phyloP scores from a whole-genome alignment of 2,888 invertebrate species.

The Microplitis deprimator region DNA sequence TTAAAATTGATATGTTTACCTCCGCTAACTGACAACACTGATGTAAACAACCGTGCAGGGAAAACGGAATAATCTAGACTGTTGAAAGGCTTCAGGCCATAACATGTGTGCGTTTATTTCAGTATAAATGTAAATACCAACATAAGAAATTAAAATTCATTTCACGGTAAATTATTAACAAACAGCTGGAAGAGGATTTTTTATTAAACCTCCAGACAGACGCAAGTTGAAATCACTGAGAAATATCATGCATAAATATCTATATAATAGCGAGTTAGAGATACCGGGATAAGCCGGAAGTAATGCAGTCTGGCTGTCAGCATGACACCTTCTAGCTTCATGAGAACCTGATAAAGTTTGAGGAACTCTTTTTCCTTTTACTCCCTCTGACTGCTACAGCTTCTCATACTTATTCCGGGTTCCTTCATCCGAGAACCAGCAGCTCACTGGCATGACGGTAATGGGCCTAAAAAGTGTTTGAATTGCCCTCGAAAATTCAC shows the following conservation, averaged over 20 bases:
- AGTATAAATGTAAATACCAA: too few species aligned
- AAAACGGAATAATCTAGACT: conserved; percentile 1
- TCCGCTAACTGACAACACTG: background rate
- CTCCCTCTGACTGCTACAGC: background rate
- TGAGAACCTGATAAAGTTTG: conserved; percentile 27
- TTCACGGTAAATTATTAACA: too few species aligned
- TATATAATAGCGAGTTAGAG: background rate
- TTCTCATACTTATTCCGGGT: conserved; percentile 2
- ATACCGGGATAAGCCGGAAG: conserved; percentile 33
- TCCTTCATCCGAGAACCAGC: conserved; percentile 33
- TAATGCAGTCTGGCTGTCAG: conserved; percentile 37
- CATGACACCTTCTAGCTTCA: conserved; percentile 23
- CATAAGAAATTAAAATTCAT: too few species aligned
- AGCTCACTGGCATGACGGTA: conserved; percentile 36
- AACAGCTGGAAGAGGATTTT: too few species aligned
- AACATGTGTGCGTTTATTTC: background rate
- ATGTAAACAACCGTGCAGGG: conserved; percentile 5
- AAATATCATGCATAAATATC: conserved; percentile 20
- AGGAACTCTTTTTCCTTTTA: conserved; percentile 24
- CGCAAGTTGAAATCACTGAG: conserved; percentile 3
- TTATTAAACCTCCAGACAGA: background rate
- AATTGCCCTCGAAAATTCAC: conserved; percentile 39
- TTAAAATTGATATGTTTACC: background rate
- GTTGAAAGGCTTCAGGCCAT: background rate
- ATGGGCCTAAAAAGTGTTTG: conserved; percentile 44